Evolutionary conservation across 2,797 vertebrate genomes (phyloP).

Genomic region (Halcyon smyrnensis): DNA sequence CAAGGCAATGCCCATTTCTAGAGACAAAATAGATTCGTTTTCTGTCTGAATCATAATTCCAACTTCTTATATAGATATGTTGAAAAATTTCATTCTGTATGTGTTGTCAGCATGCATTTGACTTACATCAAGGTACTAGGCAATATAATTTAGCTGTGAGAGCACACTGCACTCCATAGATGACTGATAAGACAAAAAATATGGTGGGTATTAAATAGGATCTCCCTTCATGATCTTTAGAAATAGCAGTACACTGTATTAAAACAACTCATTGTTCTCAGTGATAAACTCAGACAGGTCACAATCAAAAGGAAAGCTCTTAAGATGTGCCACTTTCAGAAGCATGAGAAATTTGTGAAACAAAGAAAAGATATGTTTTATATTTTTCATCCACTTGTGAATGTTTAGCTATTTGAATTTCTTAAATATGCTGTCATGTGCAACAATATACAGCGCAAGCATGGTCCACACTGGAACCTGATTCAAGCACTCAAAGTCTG

Average conservation of each 20-base stretch:
- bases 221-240: slow-evolving; percentile 31
- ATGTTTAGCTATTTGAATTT: slow-evolving; percentile 38
- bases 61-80: not conserved
- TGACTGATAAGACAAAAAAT: not conserved
- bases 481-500: slow-evolving; percentile 54
- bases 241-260: slow-evolving; percentile 3
- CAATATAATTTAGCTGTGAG: slow-evolving; percentile 16
- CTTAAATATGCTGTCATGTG: slow-evolving; percentile 52
- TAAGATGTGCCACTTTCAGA: slow-evolving; percentile 11
- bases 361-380: not conserved
- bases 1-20: not conserved
- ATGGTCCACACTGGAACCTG: not conserved
- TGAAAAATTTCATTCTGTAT: not conserved
- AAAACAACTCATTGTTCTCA: not conserved
- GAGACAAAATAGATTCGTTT: not conserved
- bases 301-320: slow-evolving; percentile 20
- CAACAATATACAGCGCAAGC: slow-evolving; percentile 54
- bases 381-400: not conserved
- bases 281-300: slow-evolving; percentile 36
- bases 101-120: slow-evolving; percentile 37
- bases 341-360: slow-evolving; percentile 43
- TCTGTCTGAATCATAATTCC: not conserved
- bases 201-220: not conserved
- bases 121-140: slow-evolving; percentile 11
- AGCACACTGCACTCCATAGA: not conserved